Evolutionary conservation across 2,113 vertebrate species (phyloP), one percentile per base, ranked within the genome.

Genomic region (Myxocyprinus asiaticus): DNA sequence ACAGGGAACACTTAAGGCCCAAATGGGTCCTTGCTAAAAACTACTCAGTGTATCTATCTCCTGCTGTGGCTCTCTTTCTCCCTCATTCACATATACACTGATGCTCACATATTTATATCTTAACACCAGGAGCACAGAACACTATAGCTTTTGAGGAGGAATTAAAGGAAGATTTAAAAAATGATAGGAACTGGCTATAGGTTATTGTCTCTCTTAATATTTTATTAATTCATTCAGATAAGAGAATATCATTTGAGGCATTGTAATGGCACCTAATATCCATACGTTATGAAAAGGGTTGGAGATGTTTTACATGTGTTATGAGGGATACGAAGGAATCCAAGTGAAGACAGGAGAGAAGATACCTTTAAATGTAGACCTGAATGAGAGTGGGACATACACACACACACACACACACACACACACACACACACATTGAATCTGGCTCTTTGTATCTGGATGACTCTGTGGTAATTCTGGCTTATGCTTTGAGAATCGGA

Each of bases 1-100:
- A 81, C 81, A 82, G 33, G 82, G 76, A 86, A 85, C 78, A 83
- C 79, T 85, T 77, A 59, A 74, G 73, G 64, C 56, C 78, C 65
- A 75, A 82, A 33, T 71, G 71, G 74, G 67, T 66, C 82, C 81
- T 80, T 56, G 76, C 72, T 59, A 1, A 67, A 79, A 56, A 81
- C 70, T 76, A 79, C 70, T 62, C 70, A 56, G 74, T 82, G 84
- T 78, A 85, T 86, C 76, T 4, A 7, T 72, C 84, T 74, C 81
- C 86, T 66, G 70, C 81, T 67, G 83, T 4, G 75, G 43, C 58
- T 53, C 53, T 70, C 67, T 22, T 33, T 33, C 22, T 33, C 22
- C 22, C 22, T 33, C 22, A 33, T 33, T 33, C 5, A 9, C 14
- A 10, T 15, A 10, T 33, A 33, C 61, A 44, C 50, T 11, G 43